phyloP scores from a whole-genome alignment of 1,140 invertebrate species.

The Pogonomyrmex barbatus region DNA sequence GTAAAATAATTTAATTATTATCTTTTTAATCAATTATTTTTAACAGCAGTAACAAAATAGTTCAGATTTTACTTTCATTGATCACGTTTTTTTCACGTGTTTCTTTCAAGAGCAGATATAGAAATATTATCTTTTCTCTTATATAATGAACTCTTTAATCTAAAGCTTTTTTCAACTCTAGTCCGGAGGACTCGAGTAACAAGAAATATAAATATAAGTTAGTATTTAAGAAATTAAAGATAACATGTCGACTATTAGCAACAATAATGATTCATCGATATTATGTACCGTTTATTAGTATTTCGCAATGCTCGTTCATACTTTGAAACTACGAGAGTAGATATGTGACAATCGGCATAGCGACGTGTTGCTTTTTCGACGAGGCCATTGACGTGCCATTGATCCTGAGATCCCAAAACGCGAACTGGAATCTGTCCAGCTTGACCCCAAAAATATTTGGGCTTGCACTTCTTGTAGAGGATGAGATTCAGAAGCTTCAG shows the following conservation, averaged over 20 bases:
- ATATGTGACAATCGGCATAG: no score
- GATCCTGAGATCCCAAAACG: constrained; percentile 52
- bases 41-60: background rate
- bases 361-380: background rate
- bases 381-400: constrained; percentile 24
- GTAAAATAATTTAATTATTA: constrained; percentile 1
- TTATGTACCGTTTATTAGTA: background rate
- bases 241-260: background rate
- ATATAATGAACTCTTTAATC: constrained; percentile 1
- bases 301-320: background rate
- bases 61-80: background rate
- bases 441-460: constrained; percentile 1
- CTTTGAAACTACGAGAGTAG: background rate
- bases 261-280: constrained; percentile 37
- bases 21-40: background rate
- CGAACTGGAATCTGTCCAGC: constrained; percentile 22
- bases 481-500: constrained; percentile 12
- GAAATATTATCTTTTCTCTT: background rate
- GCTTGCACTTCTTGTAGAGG: background rate
- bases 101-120: background rate
- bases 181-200: background rate
- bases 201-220: background rate
- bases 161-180: background rate
- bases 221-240: background rate
- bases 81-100: background rate